Evolutionary conservation across 2,888 invertebrate species (phyloP).

Genomic region (Allolobophora icterica): DNA sequence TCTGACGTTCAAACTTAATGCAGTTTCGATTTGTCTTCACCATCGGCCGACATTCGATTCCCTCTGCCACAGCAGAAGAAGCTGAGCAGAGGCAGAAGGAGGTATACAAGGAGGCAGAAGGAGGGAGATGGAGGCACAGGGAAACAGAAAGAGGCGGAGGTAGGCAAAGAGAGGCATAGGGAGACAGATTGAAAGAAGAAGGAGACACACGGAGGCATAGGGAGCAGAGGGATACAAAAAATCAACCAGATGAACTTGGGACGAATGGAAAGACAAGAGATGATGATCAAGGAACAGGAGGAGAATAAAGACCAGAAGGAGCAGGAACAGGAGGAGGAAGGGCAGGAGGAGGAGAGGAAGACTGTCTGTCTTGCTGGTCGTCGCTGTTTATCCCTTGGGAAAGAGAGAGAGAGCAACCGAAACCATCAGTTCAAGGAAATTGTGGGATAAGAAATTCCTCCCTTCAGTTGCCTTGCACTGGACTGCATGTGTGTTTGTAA

Average conservation of each 20-base stretch:
- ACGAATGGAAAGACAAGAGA: too few relatives aligned
- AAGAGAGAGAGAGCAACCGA: background rate
- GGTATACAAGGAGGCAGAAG: background rate
- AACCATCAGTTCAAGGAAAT: background rate
- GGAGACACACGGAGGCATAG: too few relatives aligned
- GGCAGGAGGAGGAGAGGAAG: background rate
- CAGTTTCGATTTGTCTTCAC: background rate
- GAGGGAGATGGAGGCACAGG: background rate
- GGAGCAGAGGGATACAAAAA: too few relatives aligned
- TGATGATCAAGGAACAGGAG: too few relatives aligned
- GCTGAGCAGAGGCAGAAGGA: too few relatives aligned
- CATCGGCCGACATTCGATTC: background rate
- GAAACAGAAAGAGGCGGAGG: background rate
- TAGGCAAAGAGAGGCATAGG: too few relatives aligned
- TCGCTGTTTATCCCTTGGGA: background rate
- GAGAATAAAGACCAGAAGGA: too few relatives aligned
- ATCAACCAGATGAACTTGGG: too few relatives aligned
- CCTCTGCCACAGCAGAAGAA: background rate
- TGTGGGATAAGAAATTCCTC: background rate
- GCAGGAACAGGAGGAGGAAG: conserved; percentile 32
- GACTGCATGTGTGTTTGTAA: too few relatives aligned
- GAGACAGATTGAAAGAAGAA: too few relatives aligned
- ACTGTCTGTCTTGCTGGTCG: background rate
- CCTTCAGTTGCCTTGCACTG: background rate
- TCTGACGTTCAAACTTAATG: background rate